phyloP scores from a whole-genome alignment of 2,888 invertebrate genomes.

The Tenthredo distinguenda region DNA sequence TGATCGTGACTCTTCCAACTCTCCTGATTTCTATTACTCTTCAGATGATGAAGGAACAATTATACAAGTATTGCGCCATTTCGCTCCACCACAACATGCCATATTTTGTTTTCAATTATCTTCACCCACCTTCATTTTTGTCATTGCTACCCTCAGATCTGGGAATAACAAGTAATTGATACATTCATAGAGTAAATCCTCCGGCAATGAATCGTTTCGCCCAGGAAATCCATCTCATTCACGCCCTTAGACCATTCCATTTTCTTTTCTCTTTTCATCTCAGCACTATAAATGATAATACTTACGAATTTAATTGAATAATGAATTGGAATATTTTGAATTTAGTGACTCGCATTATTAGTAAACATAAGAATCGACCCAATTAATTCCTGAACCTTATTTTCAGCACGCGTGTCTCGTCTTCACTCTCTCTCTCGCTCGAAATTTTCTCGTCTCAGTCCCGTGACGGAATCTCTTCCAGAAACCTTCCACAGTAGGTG shows the following conservation, averaged over 20 bases:
- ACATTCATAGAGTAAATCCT: neutral
- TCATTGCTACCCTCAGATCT: neutral
- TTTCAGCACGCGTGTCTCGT: no score
- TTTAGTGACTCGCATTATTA: neutral
- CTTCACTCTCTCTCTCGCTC: no score
- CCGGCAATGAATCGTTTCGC: neutral
- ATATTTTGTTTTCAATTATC: neutral
- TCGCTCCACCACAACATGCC: neutral
- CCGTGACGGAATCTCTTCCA: neutral
- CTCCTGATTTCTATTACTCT: neutral
- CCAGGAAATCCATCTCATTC: neutral
- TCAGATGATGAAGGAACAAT: neutral
- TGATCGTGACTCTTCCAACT: neutral
- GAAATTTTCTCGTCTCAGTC: no score
- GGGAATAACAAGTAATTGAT: neutral
- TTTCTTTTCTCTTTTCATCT: neutral
- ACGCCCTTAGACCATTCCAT: neutral
- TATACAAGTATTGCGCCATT: neutral
- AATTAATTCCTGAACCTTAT: neutral
- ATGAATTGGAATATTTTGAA: neutral
- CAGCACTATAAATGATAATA: no score
- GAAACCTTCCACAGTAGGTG: neutral
- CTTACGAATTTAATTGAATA: neutral
- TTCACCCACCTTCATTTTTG: neutral
- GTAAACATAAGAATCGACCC: neutral